These are phyloP conservation scores for Thelaira solivaga DNA, from an alignment of 2,888 invertebrate species.

Conservation along the genomic window DNA sequence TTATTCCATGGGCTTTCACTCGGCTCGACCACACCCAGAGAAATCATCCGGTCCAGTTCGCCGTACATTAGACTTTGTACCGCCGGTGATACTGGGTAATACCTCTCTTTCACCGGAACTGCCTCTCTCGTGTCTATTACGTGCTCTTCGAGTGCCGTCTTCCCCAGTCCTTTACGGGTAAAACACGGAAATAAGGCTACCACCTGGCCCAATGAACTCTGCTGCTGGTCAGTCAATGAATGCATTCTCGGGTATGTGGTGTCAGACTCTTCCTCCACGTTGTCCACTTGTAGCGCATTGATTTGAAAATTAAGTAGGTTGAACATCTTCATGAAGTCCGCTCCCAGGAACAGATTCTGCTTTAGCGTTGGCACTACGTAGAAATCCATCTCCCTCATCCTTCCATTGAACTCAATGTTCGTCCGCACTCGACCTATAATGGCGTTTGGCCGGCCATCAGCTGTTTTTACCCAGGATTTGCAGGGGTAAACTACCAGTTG, in stretches of 20 bases:
- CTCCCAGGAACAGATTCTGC: neutral
- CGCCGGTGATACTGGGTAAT: neutral
- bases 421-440: neutral
- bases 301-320: neutral
- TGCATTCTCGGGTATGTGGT: neutral
- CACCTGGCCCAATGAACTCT: neutral
- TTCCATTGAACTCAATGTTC: neutral
- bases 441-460: neutral
- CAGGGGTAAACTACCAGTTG: neutral
- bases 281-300: neutral
- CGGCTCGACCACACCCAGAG: neutral
- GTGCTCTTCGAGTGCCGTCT: neutral
- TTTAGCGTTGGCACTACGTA: neutral
- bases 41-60: neutral
- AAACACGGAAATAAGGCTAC: neutral
- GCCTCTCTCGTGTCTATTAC: neutral
- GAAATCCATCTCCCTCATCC: neutral
- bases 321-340: neutral
- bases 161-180: neutral
- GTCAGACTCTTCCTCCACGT: neutral
- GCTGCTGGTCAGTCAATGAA: neutral
- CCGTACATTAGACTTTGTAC: neutral
- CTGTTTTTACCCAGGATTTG: neutral
- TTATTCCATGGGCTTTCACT: neutral
- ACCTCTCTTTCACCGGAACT: neutral